Evolutionary conservation across 1,140 invertebrate species (phyloP).

Genomic region (Zeugodacus cucurbitae): DNA sequence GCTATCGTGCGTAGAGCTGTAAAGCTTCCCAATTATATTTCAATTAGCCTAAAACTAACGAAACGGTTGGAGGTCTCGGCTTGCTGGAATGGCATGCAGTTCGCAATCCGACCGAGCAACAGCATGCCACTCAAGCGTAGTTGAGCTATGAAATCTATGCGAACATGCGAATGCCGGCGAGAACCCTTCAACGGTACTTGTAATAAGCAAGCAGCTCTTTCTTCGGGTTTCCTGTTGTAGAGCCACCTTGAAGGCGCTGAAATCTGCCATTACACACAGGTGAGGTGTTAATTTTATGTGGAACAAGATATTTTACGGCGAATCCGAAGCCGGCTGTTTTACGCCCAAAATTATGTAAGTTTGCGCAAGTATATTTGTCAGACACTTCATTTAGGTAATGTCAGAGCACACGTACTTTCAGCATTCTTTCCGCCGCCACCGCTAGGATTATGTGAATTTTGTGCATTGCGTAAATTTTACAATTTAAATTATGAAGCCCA

Average conservation of each 20-base stretch:
- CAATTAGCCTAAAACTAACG: slow-evolving; percentile 51
- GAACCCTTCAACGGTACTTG: slow-evolving; percentile 4
- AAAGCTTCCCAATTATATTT: slow-evolving; percentile 58
- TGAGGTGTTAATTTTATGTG: slow-evolving; percentile 27
- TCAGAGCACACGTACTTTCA: too few relatives aligned
- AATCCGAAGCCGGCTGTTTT: not conserved
- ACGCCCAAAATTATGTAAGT: slow-evolving; percentile 16
- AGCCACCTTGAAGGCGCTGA: too few relatives aligned
- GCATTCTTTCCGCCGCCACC: not conserved
- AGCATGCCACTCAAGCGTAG: not conserved
- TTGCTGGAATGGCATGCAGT: not conserved
- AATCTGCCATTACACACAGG: slow-evolving; percentile 5
- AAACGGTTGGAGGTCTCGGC: not conserved
- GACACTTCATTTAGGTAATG: not conserved
- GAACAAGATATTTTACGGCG: not conserved
- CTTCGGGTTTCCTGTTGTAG: not conserved
- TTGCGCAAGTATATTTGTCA: not conserved
- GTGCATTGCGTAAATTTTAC: not conserved
- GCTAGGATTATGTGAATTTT: not conserved
- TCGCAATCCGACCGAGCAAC: not conserved
- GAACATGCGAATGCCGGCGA: not conserved
- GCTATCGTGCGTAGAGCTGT: slow-evolving; percentile 23
- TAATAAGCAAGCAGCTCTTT: not conserved
- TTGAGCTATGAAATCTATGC: slow-evolving; percentile 5
- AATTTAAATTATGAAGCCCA: not conserved